phyloP scores from a whole-genome alignment of 2,797 vertebrate genomes.

The Melanotaenia parkinsoni region DNA sequence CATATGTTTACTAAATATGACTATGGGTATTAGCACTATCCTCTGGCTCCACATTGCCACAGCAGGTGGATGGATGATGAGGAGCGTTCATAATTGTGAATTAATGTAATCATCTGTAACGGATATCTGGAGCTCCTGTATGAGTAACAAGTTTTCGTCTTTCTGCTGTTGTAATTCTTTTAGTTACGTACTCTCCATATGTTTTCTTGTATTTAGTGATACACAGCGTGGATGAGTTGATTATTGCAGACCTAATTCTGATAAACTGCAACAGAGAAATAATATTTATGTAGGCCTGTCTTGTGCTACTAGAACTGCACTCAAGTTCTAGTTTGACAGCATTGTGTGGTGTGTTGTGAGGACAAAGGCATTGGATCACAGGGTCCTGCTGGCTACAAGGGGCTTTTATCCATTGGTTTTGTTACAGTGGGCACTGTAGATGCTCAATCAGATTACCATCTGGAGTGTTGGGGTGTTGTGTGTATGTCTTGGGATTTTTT shows the following conservation, averaged over 20 bases:
- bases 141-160: conserved; percentile 31
- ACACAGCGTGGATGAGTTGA: background rate
- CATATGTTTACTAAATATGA: conserved; percentile 64
- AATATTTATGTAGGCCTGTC: background rate
- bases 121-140: conserved; percentile 55
- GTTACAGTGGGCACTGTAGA: background rate
- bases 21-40: conserved; percentile 53
- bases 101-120: conserved; percentile 75
- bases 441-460: background rate
- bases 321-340: background rate
- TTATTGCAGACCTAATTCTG: background rate
- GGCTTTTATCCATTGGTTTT: too few relatives aligned
- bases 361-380: background rate
- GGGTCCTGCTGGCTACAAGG: background rate
- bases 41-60: conserved; percentile 73
- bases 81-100: conserved; percentile 72
- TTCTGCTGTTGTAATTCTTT: conserved; percentile 1
- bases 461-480: background rate
- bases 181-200: background rate
- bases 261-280: background rate
- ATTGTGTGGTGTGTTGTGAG: background rate
- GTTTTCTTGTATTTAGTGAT: background rate
- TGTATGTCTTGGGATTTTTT: background rate
- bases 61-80: conserved; percentile 78
- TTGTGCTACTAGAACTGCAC: background rate